Evolutionary conservation across 2,888 invertebrate genomes (phyloP), one percentile per base, ranked within the genome.

Genomic region (Pheosia gnoma): DNA sequence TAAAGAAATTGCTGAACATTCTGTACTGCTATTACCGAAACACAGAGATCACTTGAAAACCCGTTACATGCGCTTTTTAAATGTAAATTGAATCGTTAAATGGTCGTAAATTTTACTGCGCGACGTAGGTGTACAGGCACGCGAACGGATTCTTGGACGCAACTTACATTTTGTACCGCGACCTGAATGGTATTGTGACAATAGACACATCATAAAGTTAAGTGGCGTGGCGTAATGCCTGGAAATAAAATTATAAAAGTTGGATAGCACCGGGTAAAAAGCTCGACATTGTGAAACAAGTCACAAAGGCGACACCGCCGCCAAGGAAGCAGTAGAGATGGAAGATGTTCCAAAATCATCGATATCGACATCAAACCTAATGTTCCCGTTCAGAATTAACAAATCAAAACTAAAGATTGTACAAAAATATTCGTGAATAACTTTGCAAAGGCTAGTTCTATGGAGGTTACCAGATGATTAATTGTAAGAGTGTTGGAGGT

Each of bases 21-120:
- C 69, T 70, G 72, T 77, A 71, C 69, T 71, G 75, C 74, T 74
- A 75, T 81, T 80, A 81, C 77, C 67, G 66, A 81, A 81, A 81
- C 74, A 77, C 76, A 77, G 80, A 81, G 78, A 83, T 82, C 82
- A 80, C 81, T 84, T 80, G 76, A 70, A 72, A 79, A 78, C 82
- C 74, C 81, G 86, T 86, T 89, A 87, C 75, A 78, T 75, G 78
- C 75, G 79, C 79, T 82, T 86, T 88, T 84, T 83, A 83, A 84
- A 88, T 88, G 85, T 86, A 88, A 88, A 87, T 87, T 86, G 81
- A 86, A 83, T 85, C 82, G 85, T 88, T 86, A 87, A 88, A 83
- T 70, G 71, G 70, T 78, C 83, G 77, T 88, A 87, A 87, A 86
- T 83, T 84, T 82, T 75, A 82, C 71, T 69, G 77, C 72, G 63